Evolutionary conservation across 2,888 invertebrate species (phyloP).

Genomic region (Celastrina argiolus): DNA sequence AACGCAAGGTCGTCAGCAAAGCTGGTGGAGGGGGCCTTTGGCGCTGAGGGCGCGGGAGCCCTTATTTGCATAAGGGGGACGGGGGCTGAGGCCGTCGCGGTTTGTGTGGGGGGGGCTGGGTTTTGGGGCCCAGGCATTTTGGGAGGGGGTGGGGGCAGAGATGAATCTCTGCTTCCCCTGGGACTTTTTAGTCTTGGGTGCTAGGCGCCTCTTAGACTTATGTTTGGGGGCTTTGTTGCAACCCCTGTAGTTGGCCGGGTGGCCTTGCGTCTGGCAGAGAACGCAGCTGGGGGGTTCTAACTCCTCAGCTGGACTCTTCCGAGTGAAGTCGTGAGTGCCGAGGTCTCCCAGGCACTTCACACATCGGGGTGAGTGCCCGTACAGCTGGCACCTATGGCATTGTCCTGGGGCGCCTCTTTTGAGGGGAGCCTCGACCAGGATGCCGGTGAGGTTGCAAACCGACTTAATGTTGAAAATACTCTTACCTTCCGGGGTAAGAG

Average conservation of each 20-base stretch:
- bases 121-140: too few species aligned
- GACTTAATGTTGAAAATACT: neutral
- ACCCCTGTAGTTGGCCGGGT: too few species aligned
- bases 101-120: neutral
- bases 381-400: slow-evolving; percentile 23
- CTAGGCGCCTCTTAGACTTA: too few species aligned
- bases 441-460: neutral
- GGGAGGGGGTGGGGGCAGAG: too few species aligned
- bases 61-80: too few species aligned
- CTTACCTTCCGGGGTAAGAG: neutral
- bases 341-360: neutral
- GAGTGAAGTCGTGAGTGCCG: neutral
- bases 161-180: too few species aligned
- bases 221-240: too few species aligned
- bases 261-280: neutral
- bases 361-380: slow-evolving; percentile 22
- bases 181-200: too few species aligned
- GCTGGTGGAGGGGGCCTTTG: too few species aligned
- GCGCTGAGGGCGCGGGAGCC: too few species aligned
- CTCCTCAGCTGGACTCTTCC: neutral
- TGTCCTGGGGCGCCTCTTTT: neutral
- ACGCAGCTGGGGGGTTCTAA: slow-evolving; percentile 18
- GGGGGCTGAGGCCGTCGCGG: neutral
- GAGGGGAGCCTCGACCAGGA: too few species aligned
- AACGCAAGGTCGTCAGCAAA: too few species aligned